Evolutionary conservation across 2,797 vertebrate species (phyloP), one percentile per base, ranked within the genome.

Genomic region (Urosaurus nigricauda): DNA sequence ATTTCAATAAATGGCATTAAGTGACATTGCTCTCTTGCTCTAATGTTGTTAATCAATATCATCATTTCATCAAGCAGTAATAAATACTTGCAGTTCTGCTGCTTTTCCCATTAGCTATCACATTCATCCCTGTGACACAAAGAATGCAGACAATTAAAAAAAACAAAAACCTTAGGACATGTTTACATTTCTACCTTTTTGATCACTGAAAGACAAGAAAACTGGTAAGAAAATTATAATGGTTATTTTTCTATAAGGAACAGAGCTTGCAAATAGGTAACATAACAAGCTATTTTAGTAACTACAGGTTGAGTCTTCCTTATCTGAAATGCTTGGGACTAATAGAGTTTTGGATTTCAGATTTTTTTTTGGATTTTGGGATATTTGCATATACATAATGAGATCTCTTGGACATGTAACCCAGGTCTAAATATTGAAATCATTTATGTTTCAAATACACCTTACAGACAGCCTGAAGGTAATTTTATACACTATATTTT

Each of bases 61-160:
- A 70, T 53, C n/a, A 73, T 85, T 80, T 65, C 56, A 85, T 75
- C 53, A 63, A 56, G 68, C 37, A 63, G 68, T 63, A 60, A 65
- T 81, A 75, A 63, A 60, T 81, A 51, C 71, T 53, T 37, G 17
- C 60, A 84, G 81, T 88, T 88, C 47, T 79, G n/a, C 21, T 75
- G 68, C 53, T 81, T 63, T 85, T 53, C 65, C 78, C 80, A 63
- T 81, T 89, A 74, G 70, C 17, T 53, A 68, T 32, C 77, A 73
- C 51, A 85, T 85, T 85, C 73, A 85, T 79, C 83, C 40, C 73
- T 60, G 37, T 71, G 32, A 14, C 77, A 37, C 83, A 63, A 60
- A 51, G 51, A 37, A 58, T 71, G 26, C 4, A 11, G 29, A 29
- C 11, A 68, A 68, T 56, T 56, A 56, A 56, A 60, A 84, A 32